Percentiles rank a stretch among this genome's conserved stretches.
phyloP scores from a whole-genome alignment of 2,797 vertebrate species.

The Cephalopachus bancanus region DNA sequence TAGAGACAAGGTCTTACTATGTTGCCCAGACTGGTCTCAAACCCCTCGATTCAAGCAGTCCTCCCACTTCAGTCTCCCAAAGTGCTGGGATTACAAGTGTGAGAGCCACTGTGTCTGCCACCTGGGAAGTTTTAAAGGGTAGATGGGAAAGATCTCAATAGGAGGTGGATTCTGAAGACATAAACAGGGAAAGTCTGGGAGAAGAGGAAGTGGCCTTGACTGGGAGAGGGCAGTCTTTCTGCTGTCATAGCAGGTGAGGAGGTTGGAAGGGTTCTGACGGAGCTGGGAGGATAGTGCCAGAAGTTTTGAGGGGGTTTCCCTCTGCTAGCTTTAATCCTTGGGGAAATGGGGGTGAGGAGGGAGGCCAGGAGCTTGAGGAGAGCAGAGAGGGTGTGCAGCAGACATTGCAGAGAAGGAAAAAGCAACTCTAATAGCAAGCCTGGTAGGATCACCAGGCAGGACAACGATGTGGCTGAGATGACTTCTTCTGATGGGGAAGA shows the following conservation, averaged over 20 bases:
- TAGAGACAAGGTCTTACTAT: too few relatives aligned
- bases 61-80: too few relatives aligned
- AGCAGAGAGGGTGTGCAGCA: neutral
- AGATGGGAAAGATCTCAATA: neutral
- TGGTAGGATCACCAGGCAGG: too few relatives aligned
- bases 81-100: too few relatives aligned
- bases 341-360: neutral
- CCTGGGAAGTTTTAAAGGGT: neutral
- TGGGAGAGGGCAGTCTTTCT: neutral
- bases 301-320: neutral
- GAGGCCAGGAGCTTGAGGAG: neutral
- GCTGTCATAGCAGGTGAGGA: neutral
- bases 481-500: neutral
- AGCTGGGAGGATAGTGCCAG: neutral
- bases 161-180: neutral
- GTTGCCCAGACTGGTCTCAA: too few relatives aligned
- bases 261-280: neutral
- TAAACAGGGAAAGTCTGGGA: neutral
- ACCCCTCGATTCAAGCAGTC: too few relatives aligned
- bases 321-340: neutral
- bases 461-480: neutral
- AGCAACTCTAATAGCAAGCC: neutral
- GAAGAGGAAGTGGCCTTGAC: neutral
- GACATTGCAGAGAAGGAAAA: neutral
- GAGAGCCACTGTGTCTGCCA: neutral